phyloP scores from a whole-genome alignment of 2,113 vertebrate genomes.

The Pachyramphus minor region DNA sequence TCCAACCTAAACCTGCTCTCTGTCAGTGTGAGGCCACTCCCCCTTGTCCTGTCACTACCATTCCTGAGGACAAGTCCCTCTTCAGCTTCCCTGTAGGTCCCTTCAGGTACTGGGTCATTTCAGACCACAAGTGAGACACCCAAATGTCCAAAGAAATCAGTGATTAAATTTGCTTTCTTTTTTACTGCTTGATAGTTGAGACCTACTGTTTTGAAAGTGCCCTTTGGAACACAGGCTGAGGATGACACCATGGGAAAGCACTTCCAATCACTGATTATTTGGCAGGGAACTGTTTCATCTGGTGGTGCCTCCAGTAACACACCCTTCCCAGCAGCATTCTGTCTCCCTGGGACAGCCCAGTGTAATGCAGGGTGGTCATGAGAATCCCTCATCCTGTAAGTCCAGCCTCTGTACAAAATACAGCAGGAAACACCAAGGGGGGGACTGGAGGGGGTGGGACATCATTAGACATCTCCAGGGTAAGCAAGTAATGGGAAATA shows the following conservation, averaged over 20 bases:
- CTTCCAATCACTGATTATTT: not conserved
- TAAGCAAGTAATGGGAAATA: not conserved
- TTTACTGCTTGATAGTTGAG: not conserved
- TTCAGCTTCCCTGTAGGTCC: no score
- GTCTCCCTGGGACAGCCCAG: not conserved
- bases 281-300: not conserved
- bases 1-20: rapidly evolving
- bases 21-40: not conserved
- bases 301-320: not conserved
- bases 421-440: not conserved
- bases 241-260: not conserved
- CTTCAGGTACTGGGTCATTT: not conserved
- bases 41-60: not conserved
- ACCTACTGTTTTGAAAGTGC: not conserved
- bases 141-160: not conserved
- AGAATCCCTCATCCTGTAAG: not conserved
- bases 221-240: not conserved
- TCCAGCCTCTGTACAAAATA: not conserved
- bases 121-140: not conserved
- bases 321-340: not conserved
- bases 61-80: not conserved
- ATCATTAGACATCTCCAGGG: not conserved
- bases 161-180: not conserved
- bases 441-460: not conserved
- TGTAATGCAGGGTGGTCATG: not conserved